phyloP scores from a whole-genome alignment of 2,113 vertebrate species.

The Syngnathus floridae region DNA sequence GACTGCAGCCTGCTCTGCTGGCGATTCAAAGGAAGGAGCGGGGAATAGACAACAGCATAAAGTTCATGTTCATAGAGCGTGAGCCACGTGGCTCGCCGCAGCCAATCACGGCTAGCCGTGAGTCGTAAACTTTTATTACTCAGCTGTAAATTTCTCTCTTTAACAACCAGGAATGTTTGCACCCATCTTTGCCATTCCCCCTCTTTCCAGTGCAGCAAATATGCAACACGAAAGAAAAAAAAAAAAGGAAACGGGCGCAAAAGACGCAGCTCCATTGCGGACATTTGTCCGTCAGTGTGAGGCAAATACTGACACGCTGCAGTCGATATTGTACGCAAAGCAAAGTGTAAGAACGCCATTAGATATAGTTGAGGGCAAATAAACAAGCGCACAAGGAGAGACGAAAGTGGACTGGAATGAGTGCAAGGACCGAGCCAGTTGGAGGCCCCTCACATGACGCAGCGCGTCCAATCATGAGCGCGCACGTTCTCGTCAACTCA shows the following conservation, averaged over 20 bases:
- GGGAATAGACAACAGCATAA: slow-evolving; percentile 98
- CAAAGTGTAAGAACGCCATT: slow-evolving; percentile 17
- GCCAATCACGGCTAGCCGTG: slow-evolving; percentile 91
- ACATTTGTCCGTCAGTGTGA: background rate
- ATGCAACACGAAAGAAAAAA: background rate
- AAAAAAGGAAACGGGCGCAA: slow-evolving; percentile 25
- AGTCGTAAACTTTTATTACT: slow-evolving; percentile 99
- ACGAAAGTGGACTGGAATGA: background rate
- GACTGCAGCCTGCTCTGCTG: slow-evolving; percentile 79
- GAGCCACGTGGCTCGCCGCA: slow-evolving; percentile 90
- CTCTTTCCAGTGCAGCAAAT: slow-evolving; percentile 36
- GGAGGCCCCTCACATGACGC: background rate
- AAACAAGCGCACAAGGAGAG: too few relatives aligned
- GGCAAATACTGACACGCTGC: slow-evolving; percentile 12
- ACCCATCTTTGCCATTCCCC: slow-evolving; percentile 52
- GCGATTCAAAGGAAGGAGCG: slow-evolving; percentile 81
- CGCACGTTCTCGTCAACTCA: too few relatives aligned
- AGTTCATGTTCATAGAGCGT: slow-evolving; percentile 99
- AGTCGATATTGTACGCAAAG: slow-evolving; percentile 17
- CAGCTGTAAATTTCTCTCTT: slow-evolving; percentile 99
- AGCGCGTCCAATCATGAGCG: background rate
- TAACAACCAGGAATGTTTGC: slow-evolving; percentile 97
- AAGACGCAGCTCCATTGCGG: slow-evolving; percentile 1
- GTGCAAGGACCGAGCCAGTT: background rate
- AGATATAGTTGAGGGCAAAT: background rate